These are phyloP conservation scores for Papilio gigon DNA, from an alignment of 2,888 invertebrate species.

Conservation along the genomic window DNA sequence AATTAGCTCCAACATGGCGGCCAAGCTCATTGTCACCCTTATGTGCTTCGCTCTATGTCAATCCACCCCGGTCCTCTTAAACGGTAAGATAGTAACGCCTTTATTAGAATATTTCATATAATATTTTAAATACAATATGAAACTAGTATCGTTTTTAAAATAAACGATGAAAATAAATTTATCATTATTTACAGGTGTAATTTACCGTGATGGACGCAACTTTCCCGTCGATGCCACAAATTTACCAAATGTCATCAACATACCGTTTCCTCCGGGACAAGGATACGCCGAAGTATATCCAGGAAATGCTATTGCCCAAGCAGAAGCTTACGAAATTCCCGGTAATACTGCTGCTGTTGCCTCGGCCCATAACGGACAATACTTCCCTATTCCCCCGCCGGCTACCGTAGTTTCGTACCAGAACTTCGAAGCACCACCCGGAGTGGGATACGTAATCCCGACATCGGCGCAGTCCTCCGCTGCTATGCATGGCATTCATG, in stretches of 20 bases:
- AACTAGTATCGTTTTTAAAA: background rate
- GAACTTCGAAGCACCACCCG: slow-evolving; percentile 60
- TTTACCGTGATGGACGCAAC: slow-evolving; percentile 68
- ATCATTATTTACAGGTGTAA: slow-evolving; percentile 53
- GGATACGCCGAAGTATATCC: slow-evolving; percentile 54
- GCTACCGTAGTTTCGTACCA: slow-evolving; percentile 69
- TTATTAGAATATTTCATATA: slow-evolving; percentile 10
- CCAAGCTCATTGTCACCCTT: slow-evolving; percentile 66
- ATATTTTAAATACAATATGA: background rate
- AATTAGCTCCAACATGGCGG: slow-evolving; percentile 65
- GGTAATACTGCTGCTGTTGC: slow-evolving; percentile 49
- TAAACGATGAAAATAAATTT: background rate
- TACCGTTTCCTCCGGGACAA: slow-evolving; percentile 54
- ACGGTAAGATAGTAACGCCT: slow-evolving; percentile 58
- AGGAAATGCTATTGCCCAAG: slow-evolving; percentile 58
- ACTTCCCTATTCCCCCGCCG: slow-evolving; percentile 64
- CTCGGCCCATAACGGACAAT: slow-evolving; percentile 54
- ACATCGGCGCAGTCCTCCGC: slow-evolving; percentile 63
- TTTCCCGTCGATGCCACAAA: slow-evolving; percentile 57
- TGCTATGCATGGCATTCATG: slow-evolving; percentile 55
- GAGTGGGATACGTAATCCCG: slow-evolving; percentile 51
- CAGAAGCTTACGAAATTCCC: slow-evolving; percentile 54
- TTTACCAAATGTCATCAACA: slow-evolving; percentile 40
- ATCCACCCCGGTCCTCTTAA: slow-evolving; percentile 65
- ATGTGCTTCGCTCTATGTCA: slow-evolving; percentile 67